A percentile compares a stretch with the other conserved stretches of the same genome.
These are phyloP conservation scores for Acridotheres tristis DNA, from an alignment of 2,797 vertebrate genomes.

Conservation along the genomic window DNA sequence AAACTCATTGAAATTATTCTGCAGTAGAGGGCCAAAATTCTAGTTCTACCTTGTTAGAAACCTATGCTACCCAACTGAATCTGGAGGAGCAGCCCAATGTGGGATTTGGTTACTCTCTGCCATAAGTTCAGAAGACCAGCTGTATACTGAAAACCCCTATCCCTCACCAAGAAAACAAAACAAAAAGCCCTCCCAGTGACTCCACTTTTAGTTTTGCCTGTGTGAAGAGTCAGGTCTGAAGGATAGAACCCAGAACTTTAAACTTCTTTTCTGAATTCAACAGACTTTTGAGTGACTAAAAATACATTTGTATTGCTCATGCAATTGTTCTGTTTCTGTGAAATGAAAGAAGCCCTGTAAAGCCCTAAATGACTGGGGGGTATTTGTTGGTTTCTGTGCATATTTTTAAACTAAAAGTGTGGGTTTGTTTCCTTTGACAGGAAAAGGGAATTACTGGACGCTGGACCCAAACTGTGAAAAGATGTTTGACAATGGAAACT, in stretches of 20 bases:
- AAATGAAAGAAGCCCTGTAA: background rate
- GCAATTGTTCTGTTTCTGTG: background rate
- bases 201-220: background rate
- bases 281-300: background rate
- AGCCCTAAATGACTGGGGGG: background rate
- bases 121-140: background rate
- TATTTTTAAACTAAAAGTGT: background rate
- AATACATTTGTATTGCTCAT: background rate
- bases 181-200: background rate
- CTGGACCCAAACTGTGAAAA: conserved; percentile 96
- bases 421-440: conserved; percentile 67
- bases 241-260: background rate
- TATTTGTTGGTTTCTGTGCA: background rate
- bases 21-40: background rate
- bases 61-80: background rate
- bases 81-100: background rate
- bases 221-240: background rate
- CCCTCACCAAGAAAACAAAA: background rate
- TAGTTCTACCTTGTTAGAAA: background rate
- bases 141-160: background rate
- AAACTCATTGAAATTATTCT: background rate
- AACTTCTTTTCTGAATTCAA: background rate
- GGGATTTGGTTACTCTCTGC: background rate
- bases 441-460: conserved; percentile 97
- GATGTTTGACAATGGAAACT: conserved; percentile 97